A percentile compares a stretch with the other conserved stretches of the same genome.
phyloP scores from a whole-genome alignment of 2,888 invertebrate genomes.

The Eristalis intricaria region DNA sequence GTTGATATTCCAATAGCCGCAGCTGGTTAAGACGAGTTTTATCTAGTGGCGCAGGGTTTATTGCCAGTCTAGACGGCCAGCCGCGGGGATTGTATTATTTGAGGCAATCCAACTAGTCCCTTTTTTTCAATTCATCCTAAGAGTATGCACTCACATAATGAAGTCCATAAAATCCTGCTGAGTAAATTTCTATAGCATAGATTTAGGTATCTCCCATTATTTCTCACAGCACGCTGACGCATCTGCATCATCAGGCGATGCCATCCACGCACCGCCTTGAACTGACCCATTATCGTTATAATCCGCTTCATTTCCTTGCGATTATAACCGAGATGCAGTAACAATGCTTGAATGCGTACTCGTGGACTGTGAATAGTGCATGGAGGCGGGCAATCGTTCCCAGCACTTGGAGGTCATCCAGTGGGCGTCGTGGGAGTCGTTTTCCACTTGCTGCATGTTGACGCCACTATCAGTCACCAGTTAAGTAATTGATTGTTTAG shows the following conservation, averaged over 20 bases:
- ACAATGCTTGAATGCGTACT: background rate
- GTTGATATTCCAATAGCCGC: too few species aligned
- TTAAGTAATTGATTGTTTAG: conserved; percentile 7
- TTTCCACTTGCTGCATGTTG: background rate
- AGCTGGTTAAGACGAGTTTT: too few species aligned
- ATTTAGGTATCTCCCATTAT: background rate
- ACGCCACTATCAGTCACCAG: background rate
- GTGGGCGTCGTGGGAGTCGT: background rate
- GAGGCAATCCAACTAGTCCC: too few species aligned
- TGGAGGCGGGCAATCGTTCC: background rate
- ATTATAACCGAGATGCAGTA: background rate
- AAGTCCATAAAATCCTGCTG: background rate
- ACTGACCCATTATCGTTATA: background rate
- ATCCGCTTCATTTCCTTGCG: background rate
- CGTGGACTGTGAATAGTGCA: background rate
- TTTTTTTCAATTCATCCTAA: background rate
- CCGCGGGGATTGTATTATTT: too few species aligned
- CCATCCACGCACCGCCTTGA: background rate
- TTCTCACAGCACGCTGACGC: background rate
- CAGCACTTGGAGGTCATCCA: background rate
- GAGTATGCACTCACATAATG: background rate
- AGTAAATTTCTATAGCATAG: background rate
- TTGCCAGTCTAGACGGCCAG: too few species aligned
- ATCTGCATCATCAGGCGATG: background rate
- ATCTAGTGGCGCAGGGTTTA: too few species aligned